phyloP scores from a whole-genome alignment of 2,113 vertebrate species.

The Machaerirhynchus nigripectus region DNA sequence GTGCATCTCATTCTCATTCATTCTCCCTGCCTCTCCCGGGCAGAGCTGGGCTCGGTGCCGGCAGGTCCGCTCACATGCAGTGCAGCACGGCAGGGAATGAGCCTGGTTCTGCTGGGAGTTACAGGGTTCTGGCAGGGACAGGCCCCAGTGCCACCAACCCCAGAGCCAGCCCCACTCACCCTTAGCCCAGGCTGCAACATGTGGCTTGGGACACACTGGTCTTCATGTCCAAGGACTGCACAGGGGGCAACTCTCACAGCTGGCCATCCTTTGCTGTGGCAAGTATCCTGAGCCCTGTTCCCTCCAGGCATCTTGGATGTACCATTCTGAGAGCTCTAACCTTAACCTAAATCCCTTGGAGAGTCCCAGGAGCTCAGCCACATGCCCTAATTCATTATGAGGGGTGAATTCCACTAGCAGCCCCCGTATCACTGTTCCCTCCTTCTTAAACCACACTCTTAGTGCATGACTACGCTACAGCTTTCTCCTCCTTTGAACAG shows the following conservation, averaged over 20 bases:
- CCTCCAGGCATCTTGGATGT: not conserved
- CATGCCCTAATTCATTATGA: too few relatives aligned
- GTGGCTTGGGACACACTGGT: not conserved
- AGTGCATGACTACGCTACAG: not conserved
- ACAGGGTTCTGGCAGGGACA: not conserved
- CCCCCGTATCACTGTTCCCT: not conserved
- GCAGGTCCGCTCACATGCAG: not conserved
- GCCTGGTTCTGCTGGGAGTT: not conserved
- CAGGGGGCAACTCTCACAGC: not conserved
- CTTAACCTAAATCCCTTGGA: not conserved
- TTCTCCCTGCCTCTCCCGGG: not conserved
- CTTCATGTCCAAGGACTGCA: not conserved
- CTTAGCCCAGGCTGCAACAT: not conserved
- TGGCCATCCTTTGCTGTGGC: not conserved
- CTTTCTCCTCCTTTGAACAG: not conserved
- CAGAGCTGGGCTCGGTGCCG: not conserved
- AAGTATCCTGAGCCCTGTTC: not conserved
- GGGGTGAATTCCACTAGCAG: not conserved
- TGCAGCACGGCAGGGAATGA: fast-evolving
- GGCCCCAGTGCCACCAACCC: not conserved
- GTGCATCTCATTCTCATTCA: not conserved
- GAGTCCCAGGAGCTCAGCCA: not conserved
- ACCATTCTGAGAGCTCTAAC: not conserved
- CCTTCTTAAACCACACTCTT: not conserved
- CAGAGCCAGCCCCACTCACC: not conserved